These are phyloP conservation scores for Meriones psammophilus DNA, from an alignment of 2,797 vertebrate species.

Conservation along the genomic window DNA sequence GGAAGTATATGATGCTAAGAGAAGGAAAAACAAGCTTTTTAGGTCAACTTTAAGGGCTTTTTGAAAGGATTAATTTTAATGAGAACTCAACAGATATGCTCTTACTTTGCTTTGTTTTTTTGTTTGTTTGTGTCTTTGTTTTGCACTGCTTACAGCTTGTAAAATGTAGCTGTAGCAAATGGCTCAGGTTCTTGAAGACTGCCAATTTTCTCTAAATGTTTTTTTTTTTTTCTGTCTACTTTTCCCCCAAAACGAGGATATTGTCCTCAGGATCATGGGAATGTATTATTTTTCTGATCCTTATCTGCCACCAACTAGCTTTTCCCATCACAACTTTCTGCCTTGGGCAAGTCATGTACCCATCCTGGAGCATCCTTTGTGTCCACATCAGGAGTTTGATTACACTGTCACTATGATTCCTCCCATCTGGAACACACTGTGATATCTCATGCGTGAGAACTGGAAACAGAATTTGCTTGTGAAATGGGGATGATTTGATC, in stretches of 20 bases:
- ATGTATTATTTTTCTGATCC: slow-evolving; percentile 20
- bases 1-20: slow-evolving; percentile 8
- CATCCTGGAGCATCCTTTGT: not conserved
- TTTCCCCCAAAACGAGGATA: not conserved
- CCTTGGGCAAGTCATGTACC: not conserved
- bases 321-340: slow-evolving; percentile 6
- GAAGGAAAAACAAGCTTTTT: not conserved
- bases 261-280: slow-evolving; percentile 13
- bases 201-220: not conserved
- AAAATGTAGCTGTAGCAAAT: not conserved
- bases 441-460: slow-evolving; percentile 29
- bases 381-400: slow-evolving; percentile 48
- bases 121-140: not conserved
- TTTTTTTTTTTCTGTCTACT: not conserved
- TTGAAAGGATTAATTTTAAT: not conserved
- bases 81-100: not conserved
- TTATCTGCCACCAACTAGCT: not conserved
- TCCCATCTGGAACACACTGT: not conserved
- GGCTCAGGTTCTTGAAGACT: not conserved
- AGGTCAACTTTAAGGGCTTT: not conserved
- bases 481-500: not conserved
- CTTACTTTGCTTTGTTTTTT: not conserved
- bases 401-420: slow-evolving; percentile 55
- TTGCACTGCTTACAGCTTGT: not conserved
- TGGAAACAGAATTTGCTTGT: not conserved